These are phyloP conservation scores for Aspidiotus rigidus DNA, from an alignment of 2,888 invertebrate genomes.

Conservation along the genomic window DNA sequence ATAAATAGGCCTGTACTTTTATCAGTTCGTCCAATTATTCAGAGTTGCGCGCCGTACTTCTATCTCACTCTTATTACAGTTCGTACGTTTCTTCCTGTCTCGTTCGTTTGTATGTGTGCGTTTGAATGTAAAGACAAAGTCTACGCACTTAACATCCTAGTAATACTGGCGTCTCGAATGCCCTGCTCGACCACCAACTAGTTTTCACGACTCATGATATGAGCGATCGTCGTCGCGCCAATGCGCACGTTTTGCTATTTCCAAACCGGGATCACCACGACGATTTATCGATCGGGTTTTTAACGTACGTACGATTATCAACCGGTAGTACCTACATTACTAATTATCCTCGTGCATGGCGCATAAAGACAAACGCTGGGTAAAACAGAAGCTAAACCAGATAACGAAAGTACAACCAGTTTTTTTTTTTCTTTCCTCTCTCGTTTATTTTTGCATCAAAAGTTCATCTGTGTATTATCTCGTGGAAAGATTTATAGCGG, in stretches of 20 bases:
- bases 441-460: not conserved
- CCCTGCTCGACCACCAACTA: too few species aligned
- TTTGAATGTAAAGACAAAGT: too few species aligned
- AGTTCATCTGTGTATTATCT: conserved; percentile 2
- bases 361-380: not conserved
- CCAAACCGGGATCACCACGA: not conserved
- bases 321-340: conserved; percentile 2
- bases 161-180: too few species aligned
- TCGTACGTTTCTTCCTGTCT: too few species aligned
- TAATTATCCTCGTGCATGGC: conserved; percentile 2
- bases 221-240: not conserved
- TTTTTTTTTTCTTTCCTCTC: not conserved
- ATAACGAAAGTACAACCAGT: conserved; percentile 8
- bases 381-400: conserved; percentile 10
- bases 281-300: not conserved
- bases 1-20: too few species aligned
- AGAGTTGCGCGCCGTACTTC: too few species aligned
- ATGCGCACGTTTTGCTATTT: conserved; percentile 1
- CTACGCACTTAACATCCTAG: too few species aligned
- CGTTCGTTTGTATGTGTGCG: too few species aligned
- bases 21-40: too few species aligned
- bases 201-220: too few species aligned
- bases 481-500: not conserved
- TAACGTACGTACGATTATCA: not conserved
- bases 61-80: too few species aligned